phyloP scores from a whole-genome alignment of 2,888 invertebrate species.

The Steromphala cineraria region DNA sequence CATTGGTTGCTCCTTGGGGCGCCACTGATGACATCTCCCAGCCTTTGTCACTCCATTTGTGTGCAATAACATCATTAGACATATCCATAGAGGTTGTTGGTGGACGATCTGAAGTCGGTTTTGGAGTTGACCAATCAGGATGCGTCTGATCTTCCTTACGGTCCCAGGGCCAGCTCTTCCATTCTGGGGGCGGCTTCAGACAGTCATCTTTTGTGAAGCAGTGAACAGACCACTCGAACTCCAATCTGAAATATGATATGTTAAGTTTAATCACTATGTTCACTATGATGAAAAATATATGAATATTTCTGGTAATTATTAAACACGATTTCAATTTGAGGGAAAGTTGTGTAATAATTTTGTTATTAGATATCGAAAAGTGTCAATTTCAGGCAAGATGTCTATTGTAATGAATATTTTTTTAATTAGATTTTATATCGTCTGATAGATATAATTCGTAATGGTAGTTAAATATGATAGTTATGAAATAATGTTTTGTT shows the following conservation, averaged over 20 bases:
- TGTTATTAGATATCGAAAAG: too few species aligned
- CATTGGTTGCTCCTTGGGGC: not conserved
- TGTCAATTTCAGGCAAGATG: too few species aligned
- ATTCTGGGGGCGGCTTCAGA: slow-evolving; percentile 21
- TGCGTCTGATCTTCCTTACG: not conserved
- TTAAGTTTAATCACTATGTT: too few species aligned
- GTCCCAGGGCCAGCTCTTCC: slow-evolving; percentile 30
- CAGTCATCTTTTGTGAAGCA: slow-evolving; percentile 27
- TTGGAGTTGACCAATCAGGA: not conserved
- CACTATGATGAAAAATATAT: too few species aligned
- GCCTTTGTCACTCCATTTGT: not conserved
- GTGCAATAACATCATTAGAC: not conserved
- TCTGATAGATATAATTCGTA: too few species aligned
- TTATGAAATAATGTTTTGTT: too few species aligned
- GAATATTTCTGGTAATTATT: too few species aligned
- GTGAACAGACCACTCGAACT: slow-evolving; percentile 35
- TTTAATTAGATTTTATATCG: too few species aligned
- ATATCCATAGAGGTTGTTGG: not conserved
- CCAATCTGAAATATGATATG: slow-evolving; percentile 28
- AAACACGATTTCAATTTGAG: too few species aligned
- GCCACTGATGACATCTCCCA: not conserved
- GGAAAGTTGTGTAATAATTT: too few species aligned
- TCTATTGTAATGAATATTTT: too few species aligned
- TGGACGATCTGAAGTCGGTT: not conserved
- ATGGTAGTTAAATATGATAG: too few species aligned